A percentile compares a stretch with the other conserved stretches of the same genome.
phyloP scores from a whole-genome alignment of 2,113 vertebrate species.

The Ceyx cyanopectus region DNA sequence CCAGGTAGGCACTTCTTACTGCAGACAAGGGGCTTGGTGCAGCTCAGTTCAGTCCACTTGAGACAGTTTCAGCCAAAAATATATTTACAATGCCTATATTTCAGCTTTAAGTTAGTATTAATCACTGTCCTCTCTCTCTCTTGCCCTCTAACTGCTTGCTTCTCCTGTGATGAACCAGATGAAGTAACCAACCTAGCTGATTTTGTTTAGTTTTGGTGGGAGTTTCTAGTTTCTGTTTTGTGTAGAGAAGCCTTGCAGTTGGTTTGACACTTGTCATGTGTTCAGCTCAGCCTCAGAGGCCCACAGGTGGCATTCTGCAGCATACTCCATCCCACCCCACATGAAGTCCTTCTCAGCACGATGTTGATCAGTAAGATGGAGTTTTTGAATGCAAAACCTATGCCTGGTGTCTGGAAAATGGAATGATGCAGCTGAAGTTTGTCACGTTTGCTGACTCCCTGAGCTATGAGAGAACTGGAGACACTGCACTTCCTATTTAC shows the following conservation, averaged over 20 bases:
- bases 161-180: not conserved
- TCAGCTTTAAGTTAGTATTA: not conserved
- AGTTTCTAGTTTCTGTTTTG: not conserved
- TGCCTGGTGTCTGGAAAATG: not conserved
- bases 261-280: not conserved
- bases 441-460: not conserved
- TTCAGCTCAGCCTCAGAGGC: not conserved
- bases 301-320: not conserved
- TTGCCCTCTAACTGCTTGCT: not conserved
- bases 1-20: not conserved
- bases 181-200: not conserved
- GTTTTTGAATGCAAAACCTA: not conserved
- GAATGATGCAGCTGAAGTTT: not conserved
- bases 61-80: not conserved
- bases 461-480: not conserved
- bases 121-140: not conserved
- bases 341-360: not conserved
- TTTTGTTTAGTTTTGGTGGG: not conserved
- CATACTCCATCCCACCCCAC: not conserved
- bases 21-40: not conserved
- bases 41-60: not conserved
- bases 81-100: not conserved
- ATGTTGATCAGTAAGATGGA: not conserved
- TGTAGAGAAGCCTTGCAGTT: not conserved
- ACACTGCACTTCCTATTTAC: accelerated